Conservation (phyloP, 2,113 vertebrate species). For the Rafetus swinhoei region DNA sequence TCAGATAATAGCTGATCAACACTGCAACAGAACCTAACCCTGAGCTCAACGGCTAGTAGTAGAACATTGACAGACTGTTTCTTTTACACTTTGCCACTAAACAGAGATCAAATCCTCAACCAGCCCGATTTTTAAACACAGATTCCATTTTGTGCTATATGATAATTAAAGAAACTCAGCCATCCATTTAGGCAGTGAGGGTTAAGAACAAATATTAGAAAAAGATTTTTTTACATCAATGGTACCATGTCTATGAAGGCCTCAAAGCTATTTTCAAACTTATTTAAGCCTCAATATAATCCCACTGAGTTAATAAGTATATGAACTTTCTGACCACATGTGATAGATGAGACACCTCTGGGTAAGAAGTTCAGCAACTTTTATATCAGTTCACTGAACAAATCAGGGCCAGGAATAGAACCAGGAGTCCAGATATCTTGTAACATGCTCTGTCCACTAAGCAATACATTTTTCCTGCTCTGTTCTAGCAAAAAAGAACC, state of each 20-base stretch:
- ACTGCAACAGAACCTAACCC: neutral
- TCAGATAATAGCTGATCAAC: neutral
- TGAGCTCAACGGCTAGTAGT: neutral
- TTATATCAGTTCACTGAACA: neutral
- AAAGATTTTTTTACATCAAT: neutral
- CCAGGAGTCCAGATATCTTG: neutral
- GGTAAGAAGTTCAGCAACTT: neutral
- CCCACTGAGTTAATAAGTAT: neutral
- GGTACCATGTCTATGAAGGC: neutral
- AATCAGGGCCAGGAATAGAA: neutral
- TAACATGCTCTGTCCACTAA: rapidly evolving
- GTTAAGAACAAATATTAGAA: neutral
- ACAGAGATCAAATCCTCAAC: no score
- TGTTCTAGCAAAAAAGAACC: rapidly evolving
- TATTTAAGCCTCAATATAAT: neutral
- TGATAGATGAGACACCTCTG: neutral
- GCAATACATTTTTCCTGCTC: neutral
- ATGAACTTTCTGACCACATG: rapidly evolving
- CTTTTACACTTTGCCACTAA: no score
- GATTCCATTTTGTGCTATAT: no score
- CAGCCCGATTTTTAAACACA: no score
- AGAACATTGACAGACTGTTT: neutral
- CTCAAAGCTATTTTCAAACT: neutral
- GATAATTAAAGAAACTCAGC: no score
- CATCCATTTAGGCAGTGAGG: neutral